Evolutionary conservation across 23 tunicate species (phyloP), one percentile per base, ranked within the genome.

Genomic region (Trididemnum nubilum): DNA sequence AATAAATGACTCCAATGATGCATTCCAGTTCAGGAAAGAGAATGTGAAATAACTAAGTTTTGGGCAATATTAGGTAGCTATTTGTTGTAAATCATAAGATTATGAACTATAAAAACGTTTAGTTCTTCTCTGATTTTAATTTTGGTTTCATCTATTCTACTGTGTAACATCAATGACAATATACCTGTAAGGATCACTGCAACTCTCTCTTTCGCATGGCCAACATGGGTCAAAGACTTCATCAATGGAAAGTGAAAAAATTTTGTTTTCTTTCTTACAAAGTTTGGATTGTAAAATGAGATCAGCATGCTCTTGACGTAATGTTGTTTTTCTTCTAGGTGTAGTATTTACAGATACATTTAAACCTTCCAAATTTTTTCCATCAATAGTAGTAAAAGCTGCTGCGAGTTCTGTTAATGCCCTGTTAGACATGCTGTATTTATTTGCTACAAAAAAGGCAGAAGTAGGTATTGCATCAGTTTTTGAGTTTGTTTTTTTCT

Each of bases 171-270:
- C 54, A 44, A 7, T 7, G 54, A 44, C 54, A 44, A 44, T 44
- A 61, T 61, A n/a, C 69, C 69, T 61, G 69, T 61, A n/a, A 61
- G 69, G 26, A 61, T 61, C 69, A 61, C 24, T 61, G 69, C 69
- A n/a, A 61, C 69, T 61, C 24, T 5, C 29, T 61, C 69, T 25
- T 22, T 9, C 28, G 54, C 54, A 44, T 61, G 15, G 69, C 69
- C 69, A n/a, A 61, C 69, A 61, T 61, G 69, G 28, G 69, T 61
- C 19, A 50, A 19, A 19, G 57, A 50, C 57, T 50, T 50, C 18
- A 50, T 50, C 57, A 50, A 19, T 12, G 57, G 12, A 19, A 12
- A 50, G 57, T 50, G 57, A 12, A 50, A 12, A 50, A 12, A 50
- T 50, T 19, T 50, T 50, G 57, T 12, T 12, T 12, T 12, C 19